Percentiles rank a stretch among this genome's conserved stretches.
These are phyloP conservation scores for Brachylomia viminalis DNA, from an alignment of 2,888 invertebrate genomes.

Conservation along the genomic window DNA sequence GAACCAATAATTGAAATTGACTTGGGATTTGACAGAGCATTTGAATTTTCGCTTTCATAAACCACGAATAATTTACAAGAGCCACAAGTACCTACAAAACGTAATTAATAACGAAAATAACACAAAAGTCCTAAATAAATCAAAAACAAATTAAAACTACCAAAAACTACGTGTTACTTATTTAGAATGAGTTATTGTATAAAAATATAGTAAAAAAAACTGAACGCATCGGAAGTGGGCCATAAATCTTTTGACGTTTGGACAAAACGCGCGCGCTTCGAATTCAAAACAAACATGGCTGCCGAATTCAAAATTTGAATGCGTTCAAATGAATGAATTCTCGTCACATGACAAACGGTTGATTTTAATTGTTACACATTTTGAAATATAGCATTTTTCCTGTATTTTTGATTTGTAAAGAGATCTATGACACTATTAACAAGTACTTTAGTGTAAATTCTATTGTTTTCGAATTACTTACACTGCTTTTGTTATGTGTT, in stretches of 20 bases:
- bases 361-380: slow-evolving; percentile 64
- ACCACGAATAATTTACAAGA: background rate
- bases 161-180: slow-evolving; percentile 65
- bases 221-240: slow-evolving; percentile 77
- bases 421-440: slow-evolving; percentile 13
- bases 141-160: slow-evolving; percentile 61
- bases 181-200: slow-evolving; percentile 66
- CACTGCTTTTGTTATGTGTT: slow-evolving; percentile 42
- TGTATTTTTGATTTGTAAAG: slow-evolving; percentile 47
- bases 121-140: slow-evolving; percentile 55
- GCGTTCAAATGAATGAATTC: slow-evolving; percentile 54
- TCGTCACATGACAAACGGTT: slow-evolving; percentile 61
- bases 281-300: slow-evolving; percentile 66
- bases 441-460: slow-evolving; percentile 18
- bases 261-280: slow-evolving; percentile 73
- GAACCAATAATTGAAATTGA: no score
- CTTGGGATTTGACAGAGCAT: background rate
- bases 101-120: slow-evolving; percentile 30
- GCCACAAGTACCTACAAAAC: background rate
- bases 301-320: slow-evolving; percentile 67
- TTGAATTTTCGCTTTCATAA: background rate
- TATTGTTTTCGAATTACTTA: slow-evolving; percentile 40
- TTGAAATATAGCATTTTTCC: slow-evolving; percentile 55
- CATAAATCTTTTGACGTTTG: slow-evolving; percentile 79
- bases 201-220: slow-evolving; percentile 68